Base-by-base conservation (phyloP, 2,888 invertebrate genomes). In the Tetranychus piercei region DNA sequence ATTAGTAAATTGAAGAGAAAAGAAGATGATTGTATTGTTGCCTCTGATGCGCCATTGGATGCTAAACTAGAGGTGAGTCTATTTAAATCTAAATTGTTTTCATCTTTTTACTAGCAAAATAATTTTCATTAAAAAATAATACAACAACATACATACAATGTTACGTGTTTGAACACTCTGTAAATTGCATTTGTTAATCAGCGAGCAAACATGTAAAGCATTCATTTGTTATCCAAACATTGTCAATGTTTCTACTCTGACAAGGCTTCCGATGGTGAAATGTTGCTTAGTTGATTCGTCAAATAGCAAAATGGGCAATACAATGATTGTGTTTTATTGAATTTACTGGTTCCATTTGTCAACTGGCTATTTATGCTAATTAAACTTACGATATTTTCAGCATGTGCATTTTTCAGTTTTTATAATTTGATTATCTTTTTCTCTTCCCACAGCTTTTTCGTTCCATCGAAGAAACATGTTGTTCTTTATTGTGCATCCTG, bases 21-120 rank as follows among this genome's bases (percentile, higher is more conserved):
- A 85, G 96, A 99, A 84, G 99, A 99, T 82, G 94, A 94, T 79
- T 93, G 93, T 84, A 89, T 99, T 78, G 89, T 95, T 43, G 89
- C 96, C 18, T 95, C 95, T 0, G 99, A 99, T 84, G 90, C 94
- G 0, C 93, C 95, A 81, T 85, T 99, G 45, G 99, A 99, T 84
- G 90, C 96, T 6, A 99, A 99, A 85, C 86, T 96, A 78, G 94
- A 94, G 79, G 84, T 85, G 76, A 73, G 23, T 55, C 34, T 75
- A 75, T 34, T 23, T 44, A 44, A 67, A 20, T 71, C n/a, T 9
- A 73, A 15, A 9, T 44, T 72, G 18, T 72, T 18, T 15, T 9
- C 7, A 11, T 71, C 9, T 18, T 74, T 9, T 7, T 74, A 74
- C 4, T 74, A 74, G 18, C 44, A 3, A 7, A 8, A 8, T 74